A percentile compares a stretch with the other conserved stretches of the same genome.
These are phyloP conservation scores for Limosa lapponica DNA, from an alignment of 2,797 vertebrate species.

Conservation along the genomic window DNA sequence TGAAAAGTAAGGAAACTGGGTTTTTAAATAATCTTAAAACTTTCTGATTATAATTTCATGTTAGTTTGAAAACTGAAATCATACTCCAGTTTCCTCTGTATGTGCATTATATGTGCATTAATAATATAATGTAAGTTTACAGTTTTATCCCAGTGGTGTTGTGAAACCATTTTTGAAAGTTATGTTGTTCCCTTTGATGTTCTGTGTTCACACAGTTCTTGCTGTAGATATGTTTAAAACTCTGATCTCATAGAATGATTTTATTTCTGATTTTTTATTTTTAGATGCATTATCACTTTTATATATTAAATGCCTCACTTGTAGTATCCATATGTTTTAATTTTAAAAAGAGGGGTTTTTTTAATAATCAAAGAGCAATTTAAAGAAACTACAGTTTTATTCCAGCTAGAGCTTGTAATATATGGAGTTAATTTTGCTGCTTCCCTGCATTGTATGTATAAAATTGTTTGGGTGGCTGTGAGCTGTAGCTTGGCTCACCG, in stretches of 20 bases:
- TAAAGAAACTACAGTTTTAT: fast-evolving
- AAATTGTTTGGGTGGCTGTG: neutral
- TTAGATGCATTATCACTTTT: neutral
- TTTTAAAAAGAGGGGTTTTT: neutral
- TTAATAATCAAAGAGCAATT: neutral
- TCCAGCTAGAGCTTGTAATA: neutral
- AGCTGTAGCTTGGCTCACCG: neutral
- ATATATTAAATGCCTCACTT: neutral
- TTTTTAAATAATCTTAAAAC: neutral
- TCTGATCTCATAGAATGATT: neutral
- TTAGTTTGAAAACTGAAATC: neutral
- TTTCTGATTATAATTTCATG: neutral
- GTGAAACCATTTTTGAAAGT: neutral
- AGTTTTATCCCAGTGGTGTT: neutral
- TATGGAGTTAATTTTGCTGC: neutral
- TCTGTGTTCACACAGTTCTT: neutral
- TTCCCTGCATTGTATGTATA: neutral
- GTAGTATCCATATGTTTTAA: neutral
- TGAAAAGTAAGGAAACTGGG: neutral
- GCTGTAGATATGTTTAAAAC: neutral
- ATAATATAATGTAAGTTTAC: neutral
- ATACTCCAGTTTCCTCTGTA: neutral
- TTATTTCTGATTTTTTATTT: neutral
- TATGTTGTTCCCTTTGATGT: neutral
- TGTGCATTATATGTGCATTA: neutral